Percentiles rank a stretch among this genome's conserved stretches.
Evolutionary conservation across 2,113 vertebrate genomes (phyloP).

Genomic region (Crypturellus undulatus): DNA sequence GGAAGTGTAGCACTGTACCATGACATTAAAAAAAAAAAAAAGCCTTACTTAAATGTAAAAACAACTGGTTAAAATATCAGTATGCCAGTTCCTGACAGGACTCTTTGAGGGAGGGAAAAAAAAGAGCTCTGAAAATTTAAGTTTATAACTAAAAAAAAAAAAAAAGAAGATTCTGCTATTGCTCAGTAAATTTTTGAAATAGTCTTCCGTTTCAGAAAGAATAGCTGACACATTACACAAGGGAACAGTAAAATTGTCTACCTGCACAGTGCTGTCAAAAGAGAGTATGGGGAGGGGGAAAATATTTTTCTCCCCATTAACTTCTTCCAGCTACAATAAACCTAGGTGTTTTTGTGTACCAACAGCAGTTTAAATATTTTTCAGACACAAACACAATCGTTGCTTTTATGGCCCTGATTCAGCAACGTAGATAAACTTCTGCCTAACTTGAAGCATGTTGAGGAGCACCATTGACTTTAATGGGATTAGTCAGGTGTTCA

Average conservation of each 20-base stretch:
- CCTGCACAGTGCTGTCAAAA: slow-evolving; percentile 7
- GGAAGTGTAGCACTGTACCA: neutral
- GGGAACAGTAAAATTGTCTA: neutral
- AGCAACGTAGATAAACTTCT: slow-evolving; percentile 33
- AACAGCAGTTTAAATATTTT: slow-evolving; percentile 39
- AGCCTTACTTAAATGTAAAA: too few species aligned
- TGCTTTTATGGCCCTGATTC: slow-evolving; percentile 31
- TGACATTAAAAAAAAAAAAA: neutral
- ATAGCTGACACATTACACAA: neutral
- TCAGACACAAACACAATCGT: slow-evolving; percentile 1
- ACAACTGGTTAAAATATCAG: neutral
- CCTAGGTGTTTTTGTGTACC: slow-evolving; percentile 14
- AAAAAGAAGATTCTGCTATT: neutral
- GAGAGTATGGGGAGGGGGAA: neutral
- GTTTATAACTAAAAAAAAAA: neutral
- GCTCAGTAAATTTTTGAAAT: neutral
- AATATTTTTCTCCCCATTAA: slow-evolving; percentile 41
- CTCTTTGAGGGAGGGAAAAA: neutral
- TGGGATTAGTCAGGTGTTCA: neutral
- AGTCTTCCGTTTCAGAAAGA: neutral
- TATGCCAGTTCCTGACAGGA: neutral
- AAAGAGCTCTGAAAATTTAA: neutral
- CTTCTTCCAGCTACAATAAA: slow-evolving; percentile 25
- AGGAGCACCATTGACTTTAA: slow-evolving; percentile 14
- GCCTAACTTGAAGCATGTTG: neutral